These are phyloP conservation scores for Micrastur ruficollis DNA, from an alignment of 2,797 vertebrate genomes.

Conservation along the genomic window DNA sequence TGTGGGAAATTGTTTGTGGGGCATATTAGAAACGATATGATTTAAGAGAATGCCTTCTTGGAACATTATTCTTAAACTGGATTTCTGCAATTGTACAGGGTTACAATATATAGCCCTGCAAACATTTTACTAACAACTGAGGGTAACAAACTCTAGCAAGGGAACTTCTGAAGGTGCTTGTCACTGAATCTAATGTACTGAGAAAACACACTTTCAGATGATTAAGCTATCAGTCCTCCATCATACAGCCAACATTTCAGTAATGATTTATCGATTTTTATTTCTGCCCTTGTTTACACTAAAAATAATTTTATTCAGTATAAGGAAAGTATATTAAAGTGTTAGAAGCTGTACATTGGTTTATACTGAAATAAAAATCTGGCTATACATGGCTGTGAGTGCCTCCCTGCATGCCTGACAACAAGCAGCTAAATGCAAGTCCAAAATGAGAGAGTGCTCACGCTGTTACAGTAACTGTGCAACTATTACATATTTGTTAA, in stretches of 20 bases:
- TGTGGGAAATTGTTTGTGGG: not conserved
- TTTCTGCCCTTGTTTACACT: not conserved
- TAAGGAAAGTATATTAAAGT: not conserved
- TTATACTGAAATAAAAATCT: not conserved
- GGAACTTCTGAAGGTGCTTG: not conserved
- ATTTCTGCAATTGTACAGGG: not conserved
- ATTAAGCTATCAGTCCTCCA: not conserved
- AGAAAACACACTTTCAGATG: not conserved
- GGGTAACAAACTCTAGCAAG: not conserved
- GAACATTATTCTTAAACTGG: not conserved
- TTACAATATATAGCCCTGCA: not conserved
- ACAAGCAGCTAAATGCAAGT: not conserved
- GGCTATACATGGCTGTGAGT: not conserved
- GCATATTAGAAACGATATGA: not conserved
- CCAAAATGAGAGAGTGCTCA: not conserved
- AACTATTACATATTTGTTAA: not conserved
- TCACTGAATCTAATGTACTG: not conserved
- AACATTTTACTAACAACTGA: not conserved
- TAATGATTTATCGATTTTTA: not conserved
- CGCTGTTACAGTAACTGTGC: not conserved
- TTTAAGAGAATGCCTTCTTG: not conserved
- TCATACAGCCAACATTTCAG: not conserved
- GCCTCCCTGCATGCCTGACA: not conserved
- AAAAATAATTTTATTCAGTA: not conserved
- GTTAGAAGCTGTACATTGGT: not conserved